Base-by-base conservation (phyloP, 92 coral and sea anemone species). In the Phenganax marumi region DNA sequence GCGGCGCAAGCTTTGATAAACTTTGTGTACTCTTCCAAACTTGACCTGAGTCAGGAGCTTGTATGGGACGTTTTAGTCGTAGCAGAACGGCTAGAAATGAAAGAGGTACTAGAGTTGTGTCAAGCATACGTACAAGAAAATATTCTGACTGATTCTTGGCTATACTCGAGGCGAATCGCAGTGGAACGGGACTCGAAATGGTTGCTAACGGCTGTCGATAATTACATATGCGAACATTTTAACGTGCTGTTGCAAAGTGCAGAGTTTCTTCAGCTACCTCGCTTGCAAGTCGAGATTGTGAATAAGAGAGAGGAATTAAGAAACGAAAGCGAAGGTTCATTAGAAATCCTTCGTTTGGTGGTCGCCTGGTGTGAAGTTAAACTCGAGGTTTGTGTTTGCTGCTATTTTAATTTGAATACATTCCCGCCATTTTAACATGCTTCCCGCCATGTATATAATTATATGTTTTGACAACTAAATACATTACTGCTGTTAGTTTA, bases 191-290 rank as follows among this genome's bases (percentile, higher is more conserved):
- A 87, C 62, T 89, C 86, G 48, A 84, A 85, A 14, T 81, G 72
- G 84, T 79, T 96, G 80, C 79, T 85, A 52, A 16, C 88, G 16
- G 91, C 93, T 16, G 94, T 91, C n/a, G 99, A 96, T 43, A 83
- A 82, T 51, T 92, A 89, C 73, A 86, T 96, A 57, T 88, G 78
- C 21, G 47, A 88, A 63, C 90, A 96, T 70, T 91, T 93, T 82
- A 79, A 79, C 25, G 85, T 69, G 3, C 84, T 96, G 46, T 96
- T 84, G 68, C 97, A 89, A 51, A 89, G 86, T 55, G 89, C 93
- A 85, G 99, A 93, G 61, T 96, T 96, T 26, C 86, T 92, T 72
- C 91, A 92, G 39, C 78, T 96, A 12, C 97, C 97, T 64, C 97
- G 97, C 23, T 83, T 96, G 63, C 99, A 96, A 77, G 87, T 96